Percentiles rank a stretch among this genome's conserved stretches.
Evolutionary conservation across 2,797 vertebrate species (phyloP).

Genomic region (Mallotus villosus): DNA sequence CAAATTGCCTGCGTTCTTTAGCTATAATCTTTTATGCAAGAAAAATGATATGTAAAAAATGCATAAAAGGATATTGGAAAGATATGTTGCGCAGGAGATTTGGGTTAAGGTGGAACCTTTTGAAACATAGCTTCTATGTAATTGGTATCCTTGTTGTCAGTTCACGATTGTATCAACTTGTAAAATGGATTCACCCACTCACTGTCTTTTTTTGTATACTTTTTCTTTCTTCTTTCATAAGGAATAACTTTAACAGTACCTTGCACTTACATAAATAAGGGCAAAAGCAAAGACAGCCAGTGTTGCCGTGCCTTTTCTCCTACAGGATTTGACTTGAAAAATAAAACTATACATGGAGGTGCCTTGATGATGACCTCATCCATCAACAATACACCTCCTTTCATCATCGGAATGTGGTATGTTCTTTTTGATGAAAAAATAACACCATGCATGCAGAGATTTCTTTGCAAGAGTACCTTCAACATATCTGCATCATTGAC

Average conservation of each 20-base stretch:
- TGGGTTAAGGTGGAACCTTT: slow-evolving; percentile 37
- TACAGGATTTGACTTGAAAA: background rate
- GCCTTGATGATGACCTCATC: slow-evolving; percentile 38
- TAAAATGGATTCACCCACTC: background rate
- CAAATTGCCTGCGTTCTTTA: slow-evolving; percentile 80
- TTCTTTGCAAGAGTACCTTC: slow-evolving; percentile 19
- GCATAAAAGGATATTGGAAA: slow-evolving; percentile 34
- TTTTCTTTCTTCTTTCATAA: background rate
- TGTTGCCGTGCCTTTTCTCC: background rate
- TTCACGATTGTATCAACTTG: background rate
- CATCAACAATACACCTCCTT: slow-evolving; percentile 30
- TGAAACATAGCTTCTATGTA: background rate
- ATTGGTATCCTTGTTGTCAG: background rate
- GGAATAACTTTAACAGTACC: background rate
- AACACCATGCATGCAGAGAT: background rate
- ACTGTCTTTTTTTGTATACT: background rate
- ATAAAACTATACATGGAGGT: slow-evolving; percentile 16
- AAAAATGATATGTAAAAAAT: slow-evolving; percentile 65
- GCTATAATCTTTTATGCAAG: slow-evolving; percentile 82
- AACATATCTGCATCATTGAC: slow-evolving; percentile 25
- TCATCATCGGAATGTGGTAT: background rate
- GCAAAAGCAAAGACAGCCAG: background rate
- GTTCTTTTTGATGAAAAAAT: slow-evolving; percentile 14
- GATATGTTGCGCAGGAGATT: slow-evolving; percentile 17
- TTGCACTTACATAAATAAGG: background rate